Evolutionary conservation across 1,140 invertebrate genomes (phyloP).

Genomic region (Drosophila biarmipes): DNA sequence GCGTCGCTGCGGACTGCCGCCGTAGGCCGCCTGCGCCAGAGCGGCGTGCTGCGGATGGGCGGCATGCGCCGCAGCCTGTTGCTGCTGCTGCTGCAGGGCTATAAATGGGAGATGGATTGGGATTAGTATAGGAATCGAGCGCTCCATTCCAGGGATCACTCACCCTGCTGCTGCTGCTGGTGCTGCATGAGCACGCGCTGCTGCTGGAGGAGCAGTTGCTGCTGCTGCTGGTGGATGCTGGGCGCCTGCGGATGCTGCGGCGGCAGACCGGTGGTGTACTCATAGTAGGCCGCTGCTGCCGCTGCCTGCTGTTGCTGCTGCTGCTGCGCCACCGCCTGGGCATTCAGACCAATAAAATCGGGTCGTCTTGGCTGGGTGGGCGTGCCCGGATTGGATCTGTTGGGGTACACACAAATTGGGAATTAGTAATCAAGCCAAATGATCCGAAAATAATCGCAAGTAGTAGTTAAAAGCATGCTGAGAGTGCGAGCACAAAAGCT

Average conservation of each 20-base stretch:
- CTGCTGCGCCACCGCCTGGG: conserved; percentile 55
- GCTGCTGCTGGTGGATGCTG: conserved; percentile 79
- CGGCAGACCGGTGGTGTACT: conserved; percentile 83
- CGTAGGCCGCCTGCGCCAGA: conserved; percentile 74
- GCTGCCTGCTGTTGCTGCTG: conserved; percentile 81
- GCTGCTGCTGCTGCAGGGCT: conserved; percentile 62
- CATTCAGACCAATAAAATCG: conserved; percentile 91
- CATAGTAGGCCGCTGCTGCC: conserved; percentile 85
- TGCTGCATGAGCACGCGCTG: conserved; percentile 76
- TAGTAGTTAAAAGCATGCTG: conserved; percentile 17
- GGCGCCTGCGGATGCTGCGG: conserved; percentile 79
- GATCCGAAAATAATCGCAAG: too few species aligned
- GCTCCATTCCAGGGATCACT: not conserved
- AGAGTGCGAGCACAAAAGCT: conserved; percentile 13
- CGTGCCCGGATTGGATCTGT: conserved; percentile 94
- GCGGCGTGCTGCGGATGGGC: conserved; percentile 56
- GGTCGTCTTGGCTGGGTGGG: conserved; percentile 93
- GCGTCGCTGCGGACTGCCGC: conserved; percentile 91
- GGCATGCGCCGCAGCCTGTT: conserved; percentile 34
- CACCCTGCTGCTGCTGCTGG: conserved; percentile 75
- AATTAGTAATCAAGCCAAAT: not conserved
- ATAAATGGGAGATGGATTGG: not conserved
- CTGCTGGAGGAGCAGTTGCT: conserved; percentile 69
- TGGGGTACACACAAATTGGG: conserved; percentile 33
- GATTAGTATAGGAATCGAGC: not conserved